phyloP scores from a whole-genome alignment of 2,888 invertebrate genomes.

The Gastrophysa polygoni region DNA sequence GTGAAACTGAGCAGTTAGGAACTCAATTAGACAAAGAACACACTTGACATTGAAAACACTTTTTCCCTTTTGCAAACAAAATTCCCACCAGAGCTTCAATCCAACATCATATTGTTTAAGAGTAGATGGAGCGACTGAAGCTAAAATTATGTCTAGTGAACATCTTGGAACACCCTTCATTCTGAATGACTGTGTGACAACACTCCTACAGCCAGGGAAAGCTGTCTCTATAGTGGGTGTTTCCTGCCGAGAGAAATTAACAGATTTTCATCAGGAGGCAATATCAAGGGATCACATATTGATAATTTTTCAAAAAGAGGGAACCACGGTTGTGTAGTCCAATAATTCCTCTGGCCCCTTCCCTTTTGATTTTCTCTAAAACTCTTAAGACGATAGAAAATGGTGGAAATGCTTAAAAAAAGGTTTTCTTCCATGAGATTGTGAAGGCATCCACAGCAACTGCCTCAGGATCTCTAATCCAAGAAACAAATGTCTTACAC shows the following conservation, averaged over 20 bases:
- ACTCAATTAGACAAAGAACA: too few species aligned
- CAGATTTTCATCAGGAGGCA: neutral
- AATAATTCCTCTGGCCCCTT: slow-evolving; percentile 41
- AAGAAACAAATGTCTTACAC: slow-evolving; percentile 40
- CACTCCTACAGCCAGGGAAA: slow-evolving; percentile 5
- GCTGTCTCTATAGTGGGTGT: neutral
- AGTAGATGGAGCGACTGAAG: neutral
- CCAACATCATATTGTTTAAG: neutral
- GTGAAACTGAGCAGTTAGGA: neutral
- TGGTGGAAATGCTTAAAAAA: slow-evolving; percentile 45
- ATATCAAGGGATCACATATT: neutral
- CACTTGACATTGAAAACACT: neutral
- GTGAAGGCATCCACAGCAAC: slow-evolving; percentile 42
- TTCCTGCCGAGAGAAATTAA: neutral
- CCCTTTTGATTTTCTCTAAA: slow-evolving; percentile 40
- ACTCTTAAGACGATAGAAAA: slow-evolving; percentile 39
- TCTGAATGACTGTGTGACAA: slow-evolving; percentile 7
- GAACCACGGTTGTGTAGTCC: slow-evolving; percentile 43
- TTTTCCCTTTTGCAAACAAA: neutral
- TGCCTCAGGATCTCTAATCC: slow-evolving; percentile 36
- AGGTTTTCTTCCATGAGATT: slow-evolving; percentile 24
- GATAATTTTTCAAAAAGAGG: slow-evolving; percentile 21
- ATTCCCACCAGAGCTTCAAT: neutral
- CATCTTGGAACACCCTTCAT: neutral
- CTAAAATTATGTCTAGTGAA: neutral